Conservation (phyloP, 2,113 vertebrate genomes). For the Notiomystis cincta region DNA sequence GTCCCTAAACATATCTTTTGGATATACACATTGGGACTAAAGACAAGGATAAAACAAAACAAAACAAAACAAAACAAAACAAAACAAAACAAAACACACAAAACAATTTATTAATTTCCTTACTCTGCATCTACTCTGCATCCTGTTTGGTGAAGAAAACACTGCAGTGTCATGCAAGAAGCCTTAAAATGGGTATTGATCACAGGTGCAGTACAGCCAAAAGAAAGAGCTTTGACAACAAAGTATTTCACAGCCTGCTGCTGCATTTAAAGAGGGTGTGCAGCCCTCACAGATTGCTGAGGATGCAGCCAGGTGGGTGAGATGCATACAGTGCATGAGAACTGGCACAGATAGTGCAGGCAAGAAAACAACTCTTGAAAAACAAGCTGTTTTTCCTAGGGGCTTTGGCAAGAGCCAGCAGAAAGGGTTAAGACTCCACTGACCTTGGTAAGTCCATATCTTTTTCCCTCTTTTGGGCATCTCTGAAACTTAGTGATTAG, state of each 20-base stretch:
- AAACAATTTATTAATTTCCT: background rate
- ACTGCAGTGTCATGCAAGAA: background rate
- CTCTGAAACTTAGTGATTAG: background rate
- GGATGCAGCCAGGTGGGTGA: background rate
- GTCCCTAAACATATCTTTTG: background rate
- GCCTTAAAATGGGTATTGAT: background rate
- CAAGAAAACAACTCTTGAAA: background rate
- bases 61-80: background rate
- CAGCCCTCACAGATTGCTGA: background rate
- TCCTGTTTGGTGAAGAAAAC: background rate
- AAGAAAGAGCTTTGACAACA: background rate
- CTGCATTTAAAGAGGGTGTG: background rate
- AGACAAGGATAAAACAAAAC: background rate
- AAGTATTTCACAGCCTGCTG: background rate
- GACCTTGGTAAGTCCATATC: fast-evolving
- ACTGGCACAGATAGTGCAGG: background rate
- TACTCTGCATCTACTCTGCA: background rate
- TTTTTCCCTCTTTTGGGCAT: background rate
- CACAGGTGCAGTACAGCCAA: fast-evolving
- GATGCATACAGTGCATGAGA: background rate
- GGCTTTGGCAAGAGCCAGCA: background rate
- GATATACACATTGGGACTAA: background rate
- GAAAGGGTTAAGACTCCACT: background rate
- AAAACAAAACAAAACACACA: background rate
- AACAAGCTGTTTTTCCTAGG: background rate